Conservation (phyloP, 2,113 vertebrate genomes). For the Charadrius vociferus region DNA sequence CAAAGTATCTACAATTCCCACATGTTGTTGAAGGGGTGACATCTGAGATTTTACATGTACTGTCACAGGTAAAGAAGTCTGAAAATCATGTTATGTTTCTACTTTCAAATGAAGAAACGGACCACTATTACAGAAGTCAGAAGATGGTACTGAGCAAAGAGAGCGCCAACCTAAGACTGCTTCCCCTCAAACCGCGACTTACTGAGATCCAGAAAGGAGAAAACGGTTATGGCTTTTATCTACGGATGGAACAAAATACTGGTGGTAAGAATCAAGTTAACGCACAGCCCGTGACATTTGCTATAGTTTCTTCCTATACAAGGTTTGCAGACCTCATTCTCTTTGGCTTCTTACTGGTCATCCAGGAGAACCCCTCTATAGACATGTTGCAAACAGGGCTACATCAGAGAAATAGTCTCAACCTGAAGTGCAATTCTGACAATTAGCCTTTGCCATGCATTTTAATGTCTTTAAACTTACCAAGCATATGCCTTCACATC, state of each 20-base stretch:
- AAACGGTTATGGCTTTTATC: constrained; percentile 87
- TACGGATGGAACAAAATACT: constrained; percentile 71
- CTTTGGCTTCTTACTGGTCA: neutral
- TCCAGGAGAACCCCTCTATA: neutral
- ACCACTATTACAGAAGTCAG: constrained; percentile 75
- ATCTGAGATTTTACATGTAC: constrained; percentile 3
- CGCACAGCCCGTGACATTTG: neutral
- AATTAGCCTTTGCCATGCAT: neutral
- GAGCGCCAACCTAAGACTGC: constrained; percentile 75
- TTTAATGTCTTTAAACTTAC: neutral
- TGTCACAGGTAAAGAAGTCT: constrained; percentile 78
- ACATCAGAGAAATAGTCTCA: neutral
- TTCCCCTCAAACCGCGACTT: constrained; percentile 83
- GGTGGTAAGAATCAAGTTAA: constrained; percentile 65
- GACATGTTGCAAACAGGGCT: neutral
- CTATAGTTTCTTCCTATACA: neutral
- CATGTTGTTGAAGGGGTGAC: neutral
- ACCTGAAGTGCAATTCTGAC: neutral
- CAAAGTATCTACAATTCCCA: neutral
- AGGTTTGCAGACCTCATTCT: neutral
- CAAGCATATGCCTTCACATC: neutral
- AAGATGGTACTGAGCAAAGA: constrained; percentile 68
- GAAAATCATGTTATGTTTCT: constrained; percentile 82
- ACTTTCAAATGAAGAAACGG: constrained; percentile 83
- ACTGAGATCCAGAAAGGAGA: constrained; percentile 78